Percentiles rank a stretch among this genome's conserved stretches.
Conservation (phyloP, 1,140 invertebrate genomes). For the Caerostris extrusa region DNA sequence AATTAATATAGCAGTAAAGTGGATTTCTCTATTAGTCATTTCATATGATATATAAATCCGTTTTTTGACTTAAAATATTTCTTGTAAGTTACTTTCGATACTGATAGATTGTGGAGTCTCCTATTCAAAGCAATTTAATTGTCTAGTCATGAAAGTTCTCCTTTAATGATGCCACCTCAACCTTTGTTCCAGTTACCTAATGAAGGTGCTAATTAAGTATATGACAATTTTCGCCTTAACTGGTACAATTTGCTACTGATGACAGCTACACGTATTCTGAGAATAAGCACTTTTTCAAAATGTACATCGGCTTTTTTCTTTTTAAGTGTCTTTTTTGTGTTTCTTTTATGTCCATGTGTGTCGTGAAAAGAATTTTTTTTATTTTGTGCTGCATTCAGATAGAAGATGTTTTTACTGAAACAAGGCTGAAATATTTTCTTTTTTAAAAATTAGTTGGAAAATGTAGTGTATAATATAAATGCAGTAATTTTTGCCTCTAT, state of each 20-base stretch:
- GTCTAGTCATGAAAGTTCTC: background rate
- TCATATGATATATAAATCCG: background rate
- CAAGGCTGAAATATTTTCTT: too few species aligned
- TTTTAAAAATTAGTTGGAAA: too few species aligned
- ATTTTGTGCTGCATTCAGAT: background rate
- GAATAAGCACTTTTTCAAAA: background rate
- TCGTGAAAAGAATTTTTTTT: too few species aligned
- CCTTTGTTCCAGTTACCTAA: constrained; percentile 34
- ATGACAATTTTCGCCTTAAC: background rate
- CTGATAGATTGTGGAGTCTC: background rate
- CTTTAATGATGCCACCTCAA: background rate
- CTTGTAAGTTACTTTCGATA: background rate
- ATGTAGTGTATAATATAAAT: too few species aligned
- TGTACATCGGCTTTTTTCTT: background rate
- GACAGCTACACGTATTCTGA: background rate
- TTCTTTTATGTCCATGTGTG: background rate
- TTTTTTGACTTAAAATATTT: constrained; percentile 8
- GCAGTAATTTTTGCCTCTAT: too few species aligned
- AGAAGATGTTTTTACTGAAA: background rate
- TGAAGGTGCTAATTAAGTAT: constrained; percentile 42
- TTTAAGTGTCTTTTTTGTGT: background rate
- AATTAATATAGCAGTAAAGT: too few species aligned
- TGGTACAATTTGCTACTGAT: constrained; percentile 31
- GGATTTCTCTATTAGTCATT: background rate
- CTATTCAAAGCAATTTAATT: background rate